Evolutionary conservation across 2,113 vertebrate species (phyloP).

Genomic region (Scopus umbretta): DNA sequence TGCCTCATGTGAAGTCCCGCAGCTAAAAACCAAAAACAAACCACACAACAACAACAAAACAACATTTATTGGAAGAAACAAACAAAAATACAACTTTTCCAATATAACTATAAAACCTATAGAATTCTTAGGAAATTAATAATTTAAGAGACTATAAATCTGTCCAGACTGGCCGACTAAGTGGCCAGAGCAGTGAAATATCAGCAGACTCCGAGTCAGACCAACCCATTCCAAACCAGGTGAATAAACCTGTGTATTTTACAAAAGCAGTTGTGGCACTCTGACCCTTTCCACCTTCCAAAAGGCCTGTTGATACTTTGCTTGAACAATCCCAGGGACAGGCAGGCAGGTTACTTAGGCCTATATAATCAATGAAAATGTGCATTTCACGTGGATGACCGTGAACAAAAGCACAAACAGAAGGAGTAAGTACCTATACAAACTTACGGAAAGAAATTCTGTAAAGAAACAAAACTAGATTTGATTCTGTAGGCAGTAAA

Average conservation of each 20-base stretch:
- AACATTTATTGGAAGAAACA: neutral
- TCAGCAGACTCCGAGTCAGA: neutral
- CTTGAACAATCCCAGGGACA: neutral
- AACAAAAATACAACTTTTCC: neutral
- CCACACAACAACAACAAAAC: neutral
- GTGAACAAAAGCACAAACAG: neutral
- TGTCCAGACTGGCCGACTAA: neutral
- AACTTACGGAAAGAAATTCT: neutral
- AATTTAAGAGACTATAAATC: neutral
- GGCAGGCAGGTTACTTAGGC: neutral
- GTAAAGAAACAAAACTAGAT: neutral
- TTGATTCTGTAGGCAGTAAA: neutral
- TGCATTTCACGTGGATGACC: neutral
- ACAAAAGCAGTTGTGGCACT: neutral
- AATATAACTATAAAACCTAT: neutral
- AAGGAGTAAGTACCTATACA: neutral
- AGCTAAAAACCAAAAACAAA: constrained; percentile 65
- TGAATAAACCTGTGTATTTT: neutral
- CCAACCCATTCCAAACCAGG: neutral
- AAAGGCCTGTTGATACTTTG: neutral
- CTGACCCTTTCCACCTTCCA: neutral
- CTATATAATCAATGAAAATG: neutral
- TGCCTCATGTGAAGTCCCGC: constrained; percentile 86
- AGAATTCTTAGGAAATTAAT: neutral
- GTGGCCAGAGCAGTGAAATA: neutral